These are phyloP conservation scores for Chaunax sp. DNA, from an alignment of 2,797 vertebrate genomes.

Conservation along the genomic window DNA sequence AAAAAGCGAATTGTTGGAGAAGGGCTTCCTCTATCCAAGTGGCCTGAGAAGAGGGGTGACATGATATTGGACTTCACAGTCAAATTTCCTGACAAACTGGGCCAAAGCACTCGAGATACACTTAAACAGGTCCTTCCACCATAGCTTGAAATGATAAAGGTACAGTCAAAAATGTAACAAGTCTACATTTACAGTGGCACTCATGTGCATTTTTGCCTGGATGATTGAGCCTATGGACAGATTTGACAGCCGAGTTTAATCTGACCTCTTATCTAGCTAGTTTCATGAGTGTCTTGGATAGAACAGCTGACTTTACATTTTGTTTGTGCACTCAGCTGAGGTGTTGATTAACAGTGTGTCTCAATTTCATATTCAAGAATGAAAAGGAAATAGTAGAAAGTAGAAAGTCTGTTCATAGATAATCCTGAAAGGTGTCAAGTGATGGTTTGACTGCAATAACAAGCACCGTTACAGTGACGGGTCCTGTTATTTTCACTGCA, in stretches of 20 bases:
- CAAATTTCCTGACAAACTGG: conserved; percentile 90
- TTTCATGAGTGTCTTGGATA: conserved; percentile 23
- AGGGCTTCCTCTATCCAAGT: conserved; percentile 91
- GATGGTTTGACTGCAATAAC: conserved; percentile 16
- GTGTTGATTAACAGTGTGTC: conserved; percentile 30
- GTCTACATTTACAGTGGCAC: conserved; percentile 25
- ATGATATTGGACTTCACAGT: conserved; percentile 92
- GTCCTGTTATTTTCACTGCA: conserved; percentile 33
- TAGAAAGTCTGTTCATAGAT: conserved; percentile 8
- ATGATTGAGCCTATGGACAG: conserved; percentile 23
- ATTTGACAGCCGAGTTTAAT: conserved; percentile 26
- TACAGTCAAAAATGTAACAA: background rate
- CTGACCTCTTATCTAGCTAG: conserved; percentile 21
- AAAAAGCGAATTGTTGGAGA: conserved; percentile 90
- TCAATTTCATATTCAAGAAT: background rate
- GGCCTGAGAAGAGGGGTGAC: conserved; percentile 90
- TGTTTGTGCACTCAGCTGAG: conserved; percentile 8
- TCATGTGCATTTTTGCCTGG: conserved; percentile 9
- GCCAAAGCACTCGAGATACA: conserved; percentile 81
- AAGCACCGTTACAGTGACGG: too few relatives aligned
- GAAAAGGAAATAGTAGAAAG: background rate
- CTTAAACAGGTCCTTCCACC: conserved; percentile 90
- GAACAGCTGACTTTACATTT: conserved; percentile 9
- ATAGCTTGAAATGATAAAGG: conserved; percentile 58
- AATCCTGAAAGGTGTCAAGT: conserved; percentile 6